Conservation (phyloP, 2,113 vertebrate species). For the Melozone crissalis region DNA sequence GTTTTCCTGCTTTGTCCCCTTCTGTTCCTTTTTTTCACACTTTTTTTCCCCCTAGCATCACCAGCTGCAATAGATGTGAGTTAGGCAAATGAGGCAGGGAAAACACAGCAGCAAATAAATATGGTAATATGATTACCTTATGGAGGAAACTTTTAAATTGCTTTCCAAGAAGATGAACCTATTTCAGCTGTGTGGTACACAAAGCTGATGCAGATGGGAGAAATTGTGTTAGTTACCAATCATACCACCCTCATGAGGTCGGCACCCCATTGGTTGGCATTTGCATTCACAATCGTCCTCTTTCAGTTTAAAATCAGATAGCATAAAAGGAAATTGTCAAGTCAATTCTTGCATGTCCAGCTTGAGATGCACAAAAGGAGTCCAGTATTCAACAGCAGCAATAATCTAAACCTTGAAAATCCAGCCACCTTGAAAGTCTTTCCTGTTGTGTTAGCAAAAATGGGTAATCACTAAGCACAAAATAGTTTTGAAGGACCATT, state of each 20-base stretch:
- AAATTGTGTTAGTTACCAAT: background rate
- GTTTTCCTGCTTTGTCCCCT: background rate
- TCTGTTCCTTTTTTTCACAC: background rate
- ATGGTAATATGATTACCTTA: slow-evolving; percentile 46
- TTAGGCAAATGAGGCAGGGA: slow-evolving; percentile 36
- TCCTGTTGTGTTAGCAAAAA: background rate
- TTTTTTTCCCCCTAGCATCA: background rate
- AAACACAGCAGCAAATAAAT: slow-evolving; percentile 30
- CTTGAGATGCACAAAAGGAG: background rate
- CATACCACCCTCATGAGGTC: background rate
- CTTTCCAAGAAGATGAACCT: slow-evolving; percentile 7
- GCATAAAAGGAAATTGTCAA: slow-evolving; percentile 5
- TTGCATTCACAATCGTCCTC: slow-evolving; percentile 12
- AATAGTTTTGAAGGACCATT: background rate
- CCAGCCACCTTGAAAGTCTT: background rate
- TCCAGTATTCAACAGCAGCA: background rate
- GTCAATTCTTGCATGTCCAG: background rate
- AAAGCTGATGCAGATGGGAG: background rate
- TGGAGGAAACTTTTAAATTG: slow-evolving; percentile 44
- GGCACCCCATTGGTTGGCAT: background rate
- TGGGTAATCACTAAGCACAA: background rate
- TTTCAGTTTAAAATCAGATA: background rate
- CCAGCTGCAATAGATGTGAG: background rate
- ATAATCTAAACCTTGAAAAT: background rate
- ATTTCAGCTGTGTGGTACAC: background rate